These are phyloP conservation scores for Lepidurus couesii DNA, from an alignment of 1,140 invertebrate genomes.

Conservation along the genomic window DNA sequence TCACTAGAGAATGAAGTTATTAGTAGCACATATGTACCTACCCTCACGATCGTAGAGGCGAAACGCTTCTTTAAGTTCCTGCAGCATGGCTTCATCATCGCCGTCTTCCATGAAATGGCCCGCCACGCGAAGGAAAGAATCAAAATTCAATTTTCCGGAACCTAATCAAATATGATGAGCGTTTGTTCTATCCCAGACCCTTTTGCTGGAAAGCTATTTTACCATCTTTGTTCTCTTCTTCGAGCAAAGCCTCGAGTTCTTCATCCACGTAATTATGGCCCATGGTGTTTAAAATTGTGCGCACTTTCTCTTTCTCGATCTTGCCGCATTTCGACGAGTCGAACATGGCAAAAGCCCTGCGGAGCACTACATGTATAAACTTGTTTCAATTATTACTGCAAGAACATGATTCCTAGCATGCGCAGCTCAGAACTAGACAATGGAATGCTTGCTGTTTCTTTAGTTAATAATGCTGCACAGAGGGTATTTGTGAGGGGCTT, in stretches of 20 bases:
- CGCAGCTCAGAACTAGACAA: too few species aligned
- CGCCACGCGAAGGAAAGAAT: slow-evolving; percentile 62
- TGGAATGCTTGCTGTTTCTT: too few species aligned
- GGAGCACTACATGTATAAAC: slow-evolving; percentile 51
- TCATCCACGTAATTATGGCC: slow-evolving; percentile 65
- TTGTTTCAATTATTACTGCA: not conserved
- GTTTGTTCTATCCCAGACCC: slow-evolving; percentile 28
- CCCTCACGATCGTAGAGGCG: slow-evolving; percentile 50
- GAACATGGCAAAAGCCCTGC: slow-evolving; percentile 69
- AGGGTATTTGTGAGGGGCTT: too few species aligned
- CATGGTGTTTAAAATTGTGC: slow-evolving; percentile 67
- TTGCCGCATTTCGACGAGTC: slow-evolving; percentile 63
- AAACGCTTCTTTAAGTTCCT: slow-evolving; percentile 53
- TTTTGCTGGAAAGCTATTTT: slow-evolving; percentile 37
- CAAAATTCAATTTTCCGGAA: slow-evolving; percentile 58
- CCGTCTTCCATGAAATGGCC: slow-evolving; percentile 57
- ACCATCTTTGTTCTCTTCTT: slow-evolving; percentile 64
- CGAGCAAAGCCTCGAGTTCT: slow-evolving; percentile 59
- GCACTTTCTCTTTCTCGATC: slow-evolving; percentile 67
- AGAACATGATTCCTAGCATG: too few species aligned
- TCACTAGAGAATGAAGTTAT: not conserved
- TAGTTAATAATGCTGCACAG: too few species aligned
- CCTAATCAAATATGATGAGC: slow-evolving; percentile 43
- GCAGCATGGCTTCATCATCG: slow-evolving; percentile 52
- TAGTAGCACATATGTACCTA: slow-evolving; percentile 39